These are phyloP conservation scores for Hartigia nigra DNA, from an alignment of 2,888 invertebrate species.

Conservation along the genomic window DNA sequence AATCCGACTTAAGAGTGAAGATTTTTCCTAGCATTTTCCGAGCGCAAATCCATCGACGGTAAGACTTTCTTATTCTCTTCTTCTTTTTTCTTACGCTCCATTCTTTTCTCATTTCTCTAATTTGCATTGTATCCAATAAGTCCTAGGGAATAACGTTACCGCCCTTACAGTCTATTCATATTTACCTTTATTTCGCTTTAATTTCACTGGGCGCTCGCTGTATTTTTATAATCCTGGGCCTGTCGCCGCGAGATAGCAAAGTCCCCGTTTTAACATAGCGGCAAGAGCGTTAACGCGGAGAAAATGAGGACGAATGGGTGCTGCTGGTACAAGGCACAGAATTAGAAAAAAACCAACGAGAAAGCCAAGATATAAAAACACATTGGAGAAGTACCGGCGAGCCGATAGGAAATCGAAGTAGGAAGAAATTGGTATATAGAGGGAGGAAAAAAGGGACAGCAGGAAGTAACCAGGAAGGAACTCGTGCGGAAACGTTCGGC, in stretches of 20 bases:
- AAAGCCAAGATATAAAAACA: background rate
- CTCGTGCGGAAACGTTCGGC: background rate
- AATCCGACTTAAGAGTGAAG: background rate
- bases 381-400: background rate
- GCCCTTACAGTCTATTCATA: background rate
- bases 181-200: background rate
- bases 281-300: background rate
- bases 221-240: background rate
- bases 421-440: background rate
- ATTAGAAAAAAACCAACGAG: background rate
- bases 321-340: background rate
- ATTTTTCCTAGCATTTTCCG: background rate
- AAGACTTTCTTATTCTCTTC: background rate
- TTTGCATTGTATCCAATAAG: background rate
- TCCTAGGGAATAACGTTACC: background rate
- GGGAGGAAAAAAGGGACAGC: background rate
- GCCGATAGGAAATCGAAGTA: background rate
- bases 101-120: background rate
- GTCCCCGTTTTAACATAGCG: background rate
- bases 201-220: background rate
- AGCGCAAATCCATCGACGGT: background rate
- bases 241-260: background rate
- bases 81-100: background rate
- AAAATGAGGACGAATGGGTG: background rate
- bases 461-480: background rate